phyloP scores from a whole-genome alignment of 2,797 vertebrate species.

The Mionectes olivaceus region DNA sequence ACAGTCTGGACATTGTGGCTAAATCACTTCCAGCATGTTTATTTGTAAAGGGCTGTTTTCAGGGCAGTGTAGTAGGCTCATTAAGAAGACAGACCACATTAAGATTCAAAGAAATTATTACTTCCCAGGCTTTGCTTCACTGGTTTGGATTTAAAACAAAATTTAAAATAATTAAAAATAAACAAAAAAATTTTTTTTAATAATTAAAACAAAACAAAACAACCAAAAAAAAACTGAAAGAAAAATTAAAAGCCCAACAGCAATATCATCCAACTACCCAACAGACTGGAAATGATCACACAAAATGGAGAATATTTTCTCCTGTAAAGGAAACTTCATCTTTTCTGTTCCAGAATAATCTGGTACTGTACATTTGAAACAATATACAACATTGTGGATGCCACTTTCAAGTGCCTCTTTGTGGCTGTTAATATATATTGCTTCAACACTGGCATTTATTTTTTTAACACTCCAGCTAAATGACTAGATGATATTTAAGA shows the following conservation, averaged over 20 bases:
- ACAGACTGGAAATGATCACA: slow-evolving; percentile 36
- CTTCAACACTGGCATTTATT: background rate
- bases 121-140: slow-evolving; percentile 24
- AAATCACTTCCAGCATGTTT: slow-evolving; percentile 81
- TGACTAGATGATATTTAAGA: background rate
- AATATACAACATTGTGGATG: background rate
- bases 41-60: slow-evolving; percentile 77
- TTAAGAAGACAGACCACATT: slow-evolving; percentile 79
- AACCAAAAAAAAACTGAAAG: too few relatives aligned
- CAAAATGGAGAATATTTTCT: slow-evolving; percentile 54
- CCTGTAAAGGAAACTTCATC: slow-evolving; percentile 11
- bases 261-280: background rate
- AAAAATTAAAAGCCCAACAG: background rate
- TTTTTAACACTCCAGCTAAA: slow-evolving; percentile 46
- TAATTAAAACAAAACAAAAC: too few relatives aligned
- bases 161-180: background rate
- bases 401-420: slow-evolving; percentile 39
- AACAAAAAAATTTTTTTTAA: too few relatives aligned
- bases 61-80: slow-evolving; percentile 72
- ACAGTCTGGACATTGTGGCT: slow-evolving; percentile 81
- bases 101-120: slow-evolving; percentile 67
- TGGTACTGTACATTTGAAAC: slow-evolving; percentile 8
- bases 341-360: slow-evolving; percentile 37
- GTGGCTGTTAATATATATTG: background rate
- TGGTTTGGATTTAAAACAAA: slow-evolving; percentile 40